A percentile compares a stretch with the other conserved stretches of the same genome.
Evolutionary conservation across 53 echinoderm and acorn worm genomes (phyloP).

Genomic region (Echinarachnius parma): DNA sequence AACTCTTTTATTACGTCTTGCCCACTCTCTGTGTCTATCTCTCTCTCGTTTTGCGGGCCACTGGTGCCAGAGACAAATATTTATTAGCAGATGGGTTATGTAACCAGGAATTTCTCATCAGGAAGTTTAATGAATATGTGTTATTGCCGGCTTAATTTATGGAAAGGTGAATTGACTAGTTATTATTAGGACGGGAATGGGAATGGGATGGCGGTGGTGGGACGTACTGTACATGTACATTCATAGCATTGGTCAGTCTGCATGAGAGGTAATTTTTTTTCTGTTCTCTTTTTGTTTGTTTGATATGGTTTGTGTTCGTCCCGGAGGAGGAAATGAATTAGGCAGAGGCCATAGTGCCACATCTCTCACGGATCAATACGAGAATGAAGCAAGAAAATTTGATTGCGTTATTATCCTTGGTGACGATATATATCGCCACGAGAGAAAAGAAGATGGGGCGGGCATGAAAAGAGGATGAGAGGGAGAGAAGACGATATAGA

Average conservation of each 20-base stretch:
- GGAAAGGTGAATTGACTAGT: slow-evolving; percentile 46
- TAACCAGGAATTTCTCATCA: slow-evolving; percentile 37
- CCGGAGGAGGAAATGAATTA: slow-evolving; percentile 14
- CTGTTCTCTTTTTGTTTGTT: too few relatives aligned
- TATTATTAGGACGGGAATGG: too few relatives aligned
- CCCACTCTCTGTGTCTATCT: too few relatives aligned
- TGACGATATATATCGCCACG: background rate
- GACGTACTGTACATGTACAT: background rate
- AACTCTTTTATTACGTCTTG: too few relatives aligned
- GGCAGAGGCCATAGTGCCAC: background rate
- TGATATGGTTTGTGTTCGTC: too few relatives aligned
- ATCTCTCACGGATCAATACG: slow-evolving; percentile 16
- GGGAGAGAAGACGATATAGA: background rate
- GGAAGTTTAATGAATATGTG: slow-evolving; percentile 51
- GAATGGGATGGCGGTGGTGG: too few relatives aligned
- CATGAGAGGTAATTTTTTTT: background rate
- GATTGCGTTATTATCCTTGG: slow-evolving; percentile 13
- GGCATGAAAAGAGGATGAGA: background rate
- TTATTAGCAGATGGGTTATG: slow-evolving; percentile 35
- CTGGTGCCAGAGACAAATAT: slow-evolving; percentile 31
- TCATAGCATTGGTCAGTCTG: background rate
- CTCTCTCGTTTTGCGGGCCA: too few relatives aligned
- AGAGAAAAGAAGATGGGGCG: background rate
- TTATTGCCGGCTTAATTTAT: slow-evolving; percentile 43
- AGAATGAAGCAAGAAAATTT: slow-evolving; percentile 10